phyloP scores from a whole-genome alignment of 2,797 vertebrate species.

The Rhincodon typus region DNA sequence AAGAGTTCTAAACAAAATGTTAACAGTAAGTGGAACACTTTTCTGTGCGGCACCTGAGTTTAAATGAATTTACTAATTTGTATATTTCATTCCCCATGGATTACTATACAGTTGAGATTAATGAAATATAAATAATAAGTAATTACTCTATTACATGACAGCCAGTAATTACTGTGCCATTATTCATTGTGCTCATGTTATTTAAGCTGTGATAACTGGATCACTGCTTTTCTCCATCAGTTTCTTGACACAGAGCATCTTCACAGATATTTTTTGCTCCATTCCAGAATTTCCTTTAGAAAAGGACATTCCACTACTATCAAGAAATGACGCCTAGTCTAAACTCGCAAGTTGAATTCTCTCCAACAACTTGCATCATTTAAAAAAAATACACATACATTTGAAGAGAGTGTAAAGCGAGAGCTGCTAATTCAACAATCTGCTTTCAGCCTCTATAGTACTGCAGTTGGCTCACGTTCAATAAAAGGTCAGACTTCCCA shows the following conservation, averaged over 20 bases:
- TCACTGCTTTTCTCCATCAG: no score
- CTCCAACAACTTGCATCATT: background rate
- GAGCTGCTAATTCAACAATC: background rate
- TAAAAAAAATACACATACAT: background rate
- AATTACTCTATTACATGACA: background rate
- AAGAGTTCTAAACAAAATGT: background rate
- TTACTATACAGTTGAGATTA: background rate
- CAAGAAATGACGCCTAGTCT: background rate
- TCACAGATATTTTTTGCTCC: background rate
- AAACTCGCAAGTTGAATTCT: background rate
- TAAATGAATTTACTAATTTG: background rate
- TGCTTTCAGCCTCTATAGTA: background rate
- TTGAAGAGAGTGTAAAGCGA: background rate
- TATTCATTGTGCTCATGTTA: background rate
- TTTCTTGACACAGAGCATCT: background rate
- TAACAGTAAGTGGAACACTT: background rate
- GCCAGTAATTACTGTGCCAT: background rate
- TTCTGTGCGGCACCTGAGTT: background rate
- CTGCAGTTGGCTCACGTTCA: background rate
- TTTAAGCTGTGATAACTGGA: background rate
- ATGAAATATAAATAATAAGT: no score
- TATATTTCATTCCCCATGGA: background rate
- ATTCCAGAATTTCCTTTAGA: slow-evolving; percentile 11
- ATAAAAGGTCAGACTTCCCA: background rate
- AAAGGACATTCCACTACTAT: no score